A percentile compares a stretch with the other conserved stretches of the same genome.
These are phyloP conservation scores for Bubo bubo DNA, from an alignment of 2,113 vertebrate species.

Conservation along the genomic window DNA sequence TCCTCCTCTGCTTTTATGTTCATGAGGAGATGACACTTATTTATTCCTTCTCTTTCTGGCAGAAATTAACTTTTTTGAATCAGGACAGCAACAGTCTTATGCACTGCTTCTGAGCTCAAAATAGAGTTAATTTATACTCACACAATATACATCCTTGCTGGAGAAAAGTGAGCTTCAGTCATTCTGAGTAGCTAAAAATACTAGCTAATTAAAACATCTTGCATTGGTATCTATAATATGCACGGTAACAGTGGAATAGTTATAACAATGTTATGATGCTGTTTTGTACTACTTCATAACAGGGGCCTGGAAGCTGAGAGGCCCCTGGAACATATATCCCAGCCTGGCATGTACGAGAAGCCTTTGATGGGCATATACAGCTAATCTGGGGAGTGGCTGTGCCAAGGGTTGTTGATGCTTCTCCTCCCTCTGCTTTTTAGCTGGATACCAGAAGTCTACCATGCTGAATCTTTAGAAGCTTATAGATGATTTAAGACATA, in stretches of 20 bases:
- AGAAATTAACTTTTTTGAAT: neutral
- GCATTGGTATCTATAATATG: neutral
- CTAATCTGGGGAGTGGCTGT: neutral
- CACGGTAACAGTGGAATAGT: neutral
- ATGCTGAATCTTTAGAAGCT: neutral
- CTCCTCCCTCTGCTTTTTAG: neutral
- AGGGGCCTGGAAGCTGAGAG: neutral
- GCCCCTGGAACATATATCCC: neutral
- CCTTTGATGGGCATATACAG: neutral
- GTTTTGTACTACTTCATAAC: neutral
- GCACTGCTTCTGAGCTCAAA: neutral
- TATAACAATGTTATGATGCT: neutral
- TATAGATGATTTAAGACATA: neutral
- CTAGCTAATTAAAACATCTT: neutral
- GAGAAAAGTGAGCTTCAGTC: neutral
- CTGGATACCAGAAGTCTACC: neutral
- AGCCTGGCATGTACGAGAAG: neutral
- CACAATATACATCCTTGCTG: neutral
- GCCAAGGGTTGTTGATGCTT: neutral
- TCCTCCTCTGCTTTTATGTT: slow-evolving; percentile 50
- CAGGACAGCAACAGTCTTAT: neutral
- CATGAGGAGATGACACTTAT: slow-evolving; percentile 46
- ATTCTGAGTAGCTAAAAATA: neutral
- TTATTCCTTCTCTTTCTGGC: slow-evolving; percentile 11
- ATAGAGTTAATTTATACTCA: neutral